Evolutionary conservation across 1,140 invertebrate genomes (phyloP).

Genomic region (Drosophila nebulosa): DNA sequence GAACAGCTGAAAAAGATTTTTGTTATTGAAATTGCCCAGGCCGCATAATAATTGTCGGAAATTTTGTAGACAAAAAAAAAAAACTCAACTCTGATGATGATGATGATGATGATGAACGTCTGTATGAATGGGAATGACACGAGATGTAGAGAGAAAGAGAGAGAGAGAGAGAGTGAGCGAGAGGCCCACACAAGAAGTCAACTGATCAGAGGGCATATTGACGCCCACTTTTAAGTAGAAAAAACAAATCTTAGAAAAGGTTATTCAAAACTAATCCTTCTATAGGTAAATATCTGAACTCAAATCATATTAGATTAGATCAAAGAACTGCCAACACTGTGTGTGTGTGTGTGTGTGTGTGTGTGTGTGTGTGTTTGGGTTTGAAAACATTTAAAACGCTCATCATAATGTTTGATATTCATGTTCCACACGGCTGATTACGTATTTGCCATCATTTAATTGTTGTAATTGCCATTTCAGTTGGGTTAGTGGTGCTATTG

Average conservation of each 20-base stretch:
- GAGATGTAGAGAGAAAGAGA: neutral
- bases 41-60: slow-evolving; percentile 55
- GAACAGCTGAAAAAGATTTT: slow-evolving; percentile 44
- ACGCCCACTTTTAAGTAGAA: neutral
- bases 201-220: neutral
- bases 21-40: slow-evolving; percentile 61
- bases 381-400: slow-evolving; percentile 12
- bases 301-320: no score
- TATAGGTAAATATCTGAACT: no score
- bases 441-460: slow-evolving; percentile 57
- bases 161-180: neutral
- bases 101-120: neutral
- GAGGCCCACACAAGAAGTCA: neutral
- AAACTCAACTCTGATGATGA: no score
- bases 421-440: slow-evolving; percentile 49
- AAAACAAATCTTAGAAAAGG: no score
- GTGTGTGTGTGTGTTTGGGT: neutral
- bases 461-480: slow-evolving; percentile 27
- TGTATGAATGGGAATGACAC: slow-evolving; percentile 29
- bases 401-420: neutral
- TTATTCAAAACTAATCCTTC: no score
- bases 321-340: neutral
- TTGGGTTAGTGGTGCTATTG: neutral
- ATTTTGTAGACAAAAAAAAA: slow-evolving; percentile 36
- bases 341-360: neutral